Evolutionary conservation across 2,888 invertebrate species (phyloP).

Genomic region (Itoplectis maculator): DNA sequence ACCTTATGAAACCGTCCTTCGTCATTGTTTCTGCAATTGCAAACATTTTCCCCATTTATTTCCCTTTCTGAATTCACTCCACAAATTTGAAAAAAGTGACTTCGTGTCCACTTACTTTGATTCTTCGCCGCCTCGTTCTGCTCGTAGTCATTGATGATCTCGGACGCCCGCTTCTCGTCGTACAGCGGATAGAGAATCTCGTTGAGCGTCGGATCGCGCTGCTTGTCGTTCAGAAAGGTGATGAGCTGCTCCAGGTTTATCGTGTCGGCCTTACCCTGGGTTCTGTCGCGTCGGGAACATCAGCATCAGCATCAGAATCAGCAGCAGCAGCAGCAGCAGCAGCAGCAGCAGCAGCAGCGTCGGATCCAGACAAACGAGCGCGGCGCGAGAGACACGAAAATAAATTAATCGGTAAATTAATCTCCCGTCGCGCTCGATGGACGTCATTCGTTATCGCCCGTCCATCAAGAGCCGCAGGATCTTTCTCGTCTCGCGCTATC

Average conservation of each 20-base stretch:
- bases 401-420: slow-evolving; percentile 40
- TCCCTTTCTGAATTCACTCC: background rate
- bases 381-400: slow-evolving; percentile 29
- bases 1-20: slow-evolving; percentile 98
- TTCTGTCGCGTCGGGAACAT: slow-evolving; percentile 87
- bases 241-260: slow-evolving; percentile 95
- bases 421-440: slow-evolving; percentile 22
- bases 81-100: too few species aligned
- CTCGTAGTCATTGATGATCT: slow-evolving; percentile 98
- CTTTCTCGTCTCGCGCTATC: background rate
- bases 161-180: slow-evolving; percentile 95
- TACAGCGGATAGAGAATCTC: slow-evolving; percentile 99
- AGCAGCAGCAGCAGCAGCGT: too few species aligned
- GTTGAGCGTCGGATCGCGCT: slow-evolving; percentile 98
- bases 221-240: slow-evolving; percentile 97
- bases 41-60: background rate
- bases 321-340: too few species aligned
- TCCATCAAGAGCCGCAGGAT: background rate
- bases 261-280: slow-evolving; percentile 94
- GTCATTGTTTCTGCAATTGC: slow-evolving; percentile 90
- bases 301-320: too few species aligned
- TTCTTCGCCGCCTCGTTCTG: slow-evolving; percentile 90
- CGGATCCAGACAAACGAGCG: slow-evolving; percentile 4
- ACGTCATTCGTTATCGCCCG: background rate
- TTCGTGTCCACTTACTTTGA: slow-evolving; percentile 91